Percentiles rank a stretch among this genome's conserved stretches.
phyloP scores from a whole-genome alignment of 2,797 vertebrate species.

The Enteromius argenteus region DNA sequence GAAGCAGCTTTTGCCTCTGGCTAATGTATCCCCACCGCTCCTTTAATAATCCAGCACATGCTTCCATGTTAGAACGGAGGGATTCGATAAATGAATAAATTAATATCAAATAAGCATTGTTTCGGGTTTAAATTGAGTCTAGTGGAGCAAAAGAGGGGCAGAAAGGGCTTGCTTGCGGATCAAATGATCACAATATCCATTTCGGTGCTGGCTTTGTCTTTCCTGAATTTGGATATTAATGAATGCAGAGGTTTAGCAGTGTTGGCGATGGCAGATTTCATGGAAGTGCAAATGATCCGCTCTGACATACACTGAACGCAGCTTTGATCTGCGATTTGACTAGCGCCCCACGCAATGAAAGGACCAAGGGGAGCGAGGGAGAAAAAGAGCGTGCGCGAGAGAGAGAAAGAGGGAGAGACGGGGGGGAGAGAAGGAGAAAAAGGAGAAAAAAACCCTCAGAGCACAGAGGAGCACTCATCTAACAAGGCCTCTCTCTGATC shows the following conservation, averaged over 20 bases:
- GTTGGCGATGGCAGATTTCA: slow-evolving; percentile 56
- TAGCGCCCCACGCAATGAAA: slow-evolving; percentile 60
- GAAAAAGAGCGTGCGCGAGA: slow-evolving; percentile 5
- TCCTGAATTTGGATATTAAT: slow-evolving; percentile 65
- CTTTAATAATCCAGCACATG: slow-evolving; percentile 62
- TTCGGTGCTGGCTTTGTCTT: slow-evolving; percentile 57
- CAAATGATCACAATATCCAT: slow-evolving; percentile 66
- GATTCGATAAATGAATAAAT: slow-evolving; percentile 47
- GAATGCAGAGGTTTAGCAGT: slow-evolving; percentile 62
- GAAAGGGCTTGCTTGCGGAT: slow-evolving; percentile 52
- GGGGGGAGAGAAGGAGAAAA: slow-evolving; percentile 36
- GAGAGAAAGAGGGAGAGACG: slow-evolving; percentile 44
- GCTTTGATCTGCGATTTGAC: slow-evolving; percentile 70
- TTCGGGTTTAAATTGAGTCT: slow-evolving; percentile 61
- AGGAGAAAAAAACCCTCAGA: slow-evolving; percentile 36
- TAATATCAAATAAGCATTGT: slow-evolving; percentile 51
- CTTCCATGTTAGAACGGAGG: slow-evolving; percentile 49
- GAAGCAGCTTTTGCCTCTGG: slow-evolving; percentile 49
- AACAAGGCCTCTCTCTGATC: slow-evolving; percentile 65
- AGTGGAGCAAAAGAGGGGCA: slow-evolving; percentile 49
- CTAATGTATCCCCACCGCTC: slow-evolving; percentile 62
- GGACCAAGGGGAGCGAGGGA: slow-evolving; percentile 42
- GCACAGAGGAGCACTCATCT: slow-evolving; percentile 59
- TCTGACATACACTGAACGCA: slow-evolving; percentile 64
- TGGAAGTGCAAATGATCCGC: slow-evolving; percentile 70